Percentiles rank a stretch among this genome's conserved stretches.
Conservation (phyloP, 1,140 invertebrate species). For the Hypsibius dujardini region DNA sequence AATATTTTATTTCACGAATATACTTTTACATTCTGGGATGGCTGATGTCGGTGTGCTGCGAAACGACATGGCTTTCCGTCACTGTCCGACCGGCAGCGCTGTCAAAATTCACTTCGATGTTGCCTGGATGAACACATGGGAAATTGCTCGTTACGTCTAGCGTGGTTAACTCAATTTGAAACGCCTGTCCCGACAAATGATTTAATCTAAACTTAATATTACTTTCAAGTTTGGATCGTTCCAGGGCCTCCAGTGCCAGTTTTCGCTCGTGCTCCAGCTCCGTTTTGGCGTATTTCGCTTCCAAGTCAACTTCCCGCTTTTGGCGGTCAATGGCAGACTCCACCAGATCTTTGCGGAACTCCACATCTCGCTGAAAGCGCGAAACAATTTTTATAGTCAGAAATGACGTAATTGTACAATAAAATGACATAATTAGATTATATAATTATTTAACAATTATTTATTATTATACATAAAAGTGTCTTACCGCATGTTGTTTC, state of each 20-base stretch:
- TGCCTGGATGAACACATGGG: not conserved
- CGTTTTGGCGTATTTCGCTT: not conserved
- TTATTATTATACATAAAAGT: too few species aligned
- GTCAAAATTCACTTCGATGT: constrained; percentile 14
- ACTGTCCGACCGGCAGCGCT: not conserved
- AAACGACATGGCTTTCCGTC: not conserved
- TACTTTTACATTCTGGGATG: constrained; percentile 1
- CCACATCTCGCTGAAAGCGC: constrained; percentile 7
- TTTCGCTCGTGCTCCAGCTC: constrained; percentile 17
- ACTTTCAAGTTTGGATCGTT: not conserved
- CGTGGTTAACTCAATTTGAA: not conserved
- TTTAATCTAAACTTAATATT: not conserved
- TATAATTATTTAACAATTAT: not conserved
- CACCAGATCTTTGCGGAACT: constrained; percentile 6
- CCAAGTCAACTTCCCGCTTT: not conserved
- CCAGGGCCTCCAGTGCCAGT: constrained; percentile 9
- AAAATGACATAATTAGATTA: not conserved
- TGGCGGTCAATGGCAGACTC: not conserved
- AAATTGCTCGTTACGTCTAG: too few species aligned
- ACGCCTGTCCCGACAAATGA: not conserved
- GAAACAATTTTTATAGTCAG: not conserved
- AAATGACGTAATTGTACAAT: constrained; percentile 1
- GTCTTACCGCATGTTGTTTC: constrained; percentile 6
- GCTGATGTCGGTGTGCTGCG: constrained; percentile 5
- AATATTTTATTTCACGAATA: not conserved